Conservation (phyloP, 2,888 invertebrate species). For the Pachymerium ferrugineum region DNA sequence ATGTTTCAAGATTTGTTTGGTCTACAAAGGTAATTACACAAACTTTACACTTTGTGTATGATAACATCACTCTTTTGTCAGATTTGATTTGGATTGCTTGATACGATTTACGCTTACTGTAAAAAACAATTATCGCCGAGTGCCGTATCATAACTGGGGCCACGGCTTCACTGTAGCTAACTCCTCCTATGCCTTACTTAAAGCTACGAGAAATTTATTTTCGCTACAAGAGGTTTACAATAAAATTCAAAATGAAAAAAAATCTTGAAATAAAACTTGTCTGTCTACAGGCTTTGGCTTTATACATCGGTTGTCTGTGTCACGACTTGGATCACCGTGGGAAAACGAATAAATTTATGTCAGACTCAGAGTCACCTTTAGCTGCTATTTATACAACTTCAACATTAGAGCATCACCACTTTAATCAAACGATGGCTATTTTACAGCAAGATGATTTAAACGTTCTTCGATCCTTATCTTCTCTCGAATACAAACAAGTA, state of each 20-base stretch:
- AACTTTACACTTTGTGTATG: not conserved
- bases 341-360: slow-evolving; percentile 80
- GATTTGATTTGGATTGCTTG: slow-evolving; percentile 63
- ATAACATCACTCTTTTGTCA: slow-evolving; percentile 38
- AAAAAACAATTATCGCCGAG: slow-evolving; percentile 73
- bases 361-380: slow-evolving; percentile 71
- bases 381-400: slow-evolving; percentile 80
- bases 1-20: slow-evolving; percentile 74
- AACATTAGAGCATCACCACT: slow-evolving; percentile 82
- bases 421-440: slow-evolving; percentile 79
- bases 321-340: slow-evolving; percentile 82
- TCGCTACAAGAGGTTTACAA: slow-evolving; percentile 57
- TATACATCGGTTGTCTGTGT: slow-evolving; percentile 74
- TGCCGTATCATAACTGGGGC: slow-evolving; percentile 82
- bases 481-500: slow-evolving; percentile 63
- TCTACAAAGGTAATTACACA: slow-evolving; percentile 45
- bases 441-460: slow-evolving; percentile 78
- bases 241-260: not conserved
- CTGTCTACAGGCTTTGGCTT: slow-evolving; percentile 60
- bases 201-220: slow-evolving; percentile 55
- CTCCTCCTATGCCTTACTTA: slow-evolving; percentile 69
- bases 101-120: slow-evolving; percentile 72
- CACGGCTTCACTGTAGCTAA: slow-evolving; percentile 84
- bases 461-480: slow-evolving; percentile 67
- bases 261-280: not conserved